These are phyloP conservation scores for Meteorus colon DNA, from an alignment of 2,888 invertebrate genomes.

Conservation along the genomic window DNA sequence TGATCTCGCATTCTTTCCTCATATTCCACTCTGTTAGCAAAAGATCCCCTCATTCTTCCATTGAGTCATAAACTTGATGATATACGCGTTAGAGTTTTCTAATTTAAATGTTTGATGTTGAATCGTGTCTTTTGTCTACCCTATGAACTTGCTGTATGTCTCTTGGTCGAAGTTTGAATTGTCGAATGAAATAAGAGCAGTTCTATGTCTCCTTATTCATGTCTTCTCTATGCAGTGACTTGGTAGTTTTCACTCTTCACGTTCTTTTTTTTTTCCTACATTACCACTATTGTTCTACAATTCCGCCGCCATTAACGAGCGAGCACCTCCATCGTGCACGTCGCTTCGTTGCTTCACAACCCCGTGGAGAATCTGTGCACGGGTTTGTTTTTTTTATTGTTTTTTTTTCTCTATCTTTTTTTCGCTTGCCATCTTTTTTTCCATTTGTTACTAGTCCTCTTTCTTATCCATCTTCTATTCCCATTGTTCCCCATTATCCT, in stretches of 20 bases:
- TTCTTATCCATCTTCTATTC: neutral
- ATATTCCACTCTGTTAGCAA: neutral
- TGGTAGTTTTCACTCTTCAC: conserved; percentile 46
- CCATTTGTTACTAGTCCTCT: neutral
- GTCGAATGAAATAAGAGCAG: conserved; percentile 59
- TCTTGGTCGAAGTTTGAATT: conserved; percentile 23
- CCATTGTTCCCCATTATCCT: neutral
- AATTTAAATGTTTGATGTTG: conserved; percentile 65
- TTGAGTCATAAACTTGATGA: conserved; percentile 10
- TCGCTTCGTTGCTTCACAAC: conserved; percentile 28
- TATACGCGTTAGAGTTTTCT: conserved; percentile 55
- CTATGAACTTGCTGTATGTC: neutral
- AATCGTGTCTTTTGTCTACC: conserved; percentile 60
- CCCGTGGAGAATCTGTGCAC: neutral
- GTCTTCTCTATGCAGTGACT: conserved; percentile 41
- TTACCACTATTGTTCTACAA: conserved; percentile 27
- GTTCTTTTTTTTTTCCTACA: conserved; percentile 15
- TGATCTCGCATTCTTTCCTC: neutral
- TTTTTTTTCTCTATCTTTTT: neutral
- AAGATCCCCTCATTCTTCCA: neutral
- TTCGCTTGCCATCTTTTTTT: neutral
- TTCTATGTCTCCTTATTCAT: conserved; percentile 50
- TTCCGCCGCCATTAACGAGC: conserved; percentile 1
- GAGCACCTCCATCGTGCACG: conserved; percentile 25
- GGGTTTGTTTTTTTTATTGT: neutral